phyloP scores from a whole-genome alignment of 2,888 invertebrate genomes.

The Gymnosoma rotundatum region DNA sequence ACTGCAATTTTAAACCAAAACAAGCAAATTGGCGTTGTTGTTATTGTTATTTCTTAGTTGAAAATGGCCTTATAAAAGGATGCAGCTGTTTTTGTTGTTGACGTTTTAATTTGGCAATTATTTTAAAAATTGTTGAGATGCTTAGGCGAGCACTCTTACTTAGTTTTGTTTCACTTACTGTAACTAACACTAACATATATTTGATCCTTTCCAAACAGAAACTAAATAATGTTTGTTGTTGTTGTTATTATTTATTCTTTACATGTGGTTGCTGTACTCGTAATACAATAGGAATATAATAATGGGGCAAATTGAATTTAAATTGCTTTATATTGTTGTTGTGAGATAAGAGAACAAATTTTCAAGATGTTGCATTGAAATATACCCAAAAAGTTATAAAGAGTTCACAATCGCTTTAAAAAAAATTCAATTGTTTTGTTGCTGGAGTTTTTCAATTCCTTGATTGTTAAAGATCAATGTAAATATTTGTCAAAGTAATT shows the following conservation, averaged over 20 bases:
- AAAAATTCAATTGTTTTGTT: not conserved
- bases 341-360: slow-evolving; percentile 25
- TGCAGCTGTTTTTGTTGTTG: slow-evolving; percentile 26
- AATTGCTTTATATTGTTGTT: slow-evolving; percentile 75
- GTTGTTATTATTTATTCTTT: slow-evolving; percentile 21
- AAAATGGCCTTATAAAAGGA: slow-evolving; percentile 20
- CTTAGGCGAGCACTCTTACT: slow-evolving; percentile 40
- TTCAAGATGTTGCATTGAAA: slow-evolving; percentile 55
- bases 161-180: not conserved
- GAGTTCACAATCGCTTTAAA: slow-evolving; percentile 50
- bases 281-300: slow-evolving; percentile 78
- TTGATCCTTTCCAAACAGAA: slow-evolving; percentile 42
- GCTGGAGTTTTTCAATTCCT: slow-evolving; percentile 44
- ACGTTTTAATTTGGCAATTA: slow-evolving; percentile 58
- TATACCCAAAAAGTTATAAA: slow-evolving; percentile 18
- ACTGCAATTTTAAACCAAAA: slow-evolving; percentile 59
- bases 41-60: slow-evolving; percentile 31
- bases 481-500: slow-evolving; percentile 71
- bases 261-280: slow-evolving; percentile 42
- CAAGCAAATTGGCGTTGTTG: slow-evolving; percentile 46
- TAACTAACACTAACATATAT: slow-evolving; percentile 7
- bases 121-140: slow-evolving; percentile 54
- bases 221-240: slow-evolving; percentile 38
- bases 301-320: slow-evolving; percentile 81
- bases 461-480: slow-evolving; percentile 62